Percentiles rank a stretch among this genome's conserved stretches.
phyloP scores from a whole-genome alignment of 2,797 vertebrate genomes.

The Clarias pachynema region DNA sequence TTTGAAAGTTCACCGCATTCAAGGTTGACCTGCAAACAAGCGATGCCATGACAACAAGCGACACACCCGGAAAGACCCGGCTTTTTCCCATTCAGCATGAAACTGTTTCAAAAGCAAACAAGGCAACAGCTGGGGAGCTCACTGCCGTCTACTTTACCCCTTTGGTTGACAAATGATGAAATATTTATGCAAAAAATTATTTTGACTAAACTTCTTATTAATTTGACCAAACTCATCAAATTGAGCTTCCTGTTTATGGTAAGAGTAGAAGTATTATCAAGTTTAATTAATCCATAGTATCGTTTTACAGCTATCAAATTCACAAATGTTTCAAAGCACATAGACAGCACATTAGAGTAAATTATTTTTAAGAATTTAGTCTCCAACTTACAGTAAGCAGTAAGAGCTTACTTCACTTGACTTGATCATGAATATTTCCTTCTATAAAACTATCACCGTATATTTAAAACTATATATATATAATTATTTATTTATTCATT shows the following conservation, averaged over 20 bases:
- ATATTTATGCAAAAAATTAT: neutral
- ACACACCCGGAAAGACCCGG: neutral
- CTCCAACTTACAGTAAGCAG: too few relatives aligned
- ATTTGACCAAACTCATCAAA: too few relatives aligned
- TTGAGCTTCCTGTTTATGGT: neutral
- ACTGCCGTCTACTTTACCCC: neutral
- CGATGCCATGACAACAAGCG: neutral
- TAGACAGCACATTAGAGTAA: too few relatives aligned
- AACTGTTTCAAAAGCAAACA: constrained; percentile 14
- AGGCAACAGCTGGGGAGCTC: constrained; percentile 17
- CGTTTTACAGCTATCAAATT: neutral
- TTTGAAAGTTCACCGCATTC: neutral
- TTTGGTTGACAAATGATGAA: neutral
- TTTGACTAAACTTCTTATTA: neutral
- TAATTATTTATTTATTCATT: too few relatives aligned
- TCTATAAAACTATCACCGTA: too few relatives aligned
- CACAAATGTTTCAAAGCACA: neutral
- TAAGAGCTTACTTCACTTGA: too few relatives aligned
- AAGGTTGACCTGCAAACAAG: neutral
- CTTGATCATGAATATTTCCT: too few relatives aligned
- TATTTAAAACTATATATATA: too few relatives aligned
- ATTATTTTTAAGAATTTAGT: too few relatives aligned
- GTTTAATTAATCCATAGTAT: neutral
- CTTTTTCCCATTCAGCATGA: neutral
- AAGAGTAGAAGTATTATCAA: neutral